Base-by-base conservation (phyloP, 1,140 invertebrate genomes). In the Bathynomus jamesi region DNA sequence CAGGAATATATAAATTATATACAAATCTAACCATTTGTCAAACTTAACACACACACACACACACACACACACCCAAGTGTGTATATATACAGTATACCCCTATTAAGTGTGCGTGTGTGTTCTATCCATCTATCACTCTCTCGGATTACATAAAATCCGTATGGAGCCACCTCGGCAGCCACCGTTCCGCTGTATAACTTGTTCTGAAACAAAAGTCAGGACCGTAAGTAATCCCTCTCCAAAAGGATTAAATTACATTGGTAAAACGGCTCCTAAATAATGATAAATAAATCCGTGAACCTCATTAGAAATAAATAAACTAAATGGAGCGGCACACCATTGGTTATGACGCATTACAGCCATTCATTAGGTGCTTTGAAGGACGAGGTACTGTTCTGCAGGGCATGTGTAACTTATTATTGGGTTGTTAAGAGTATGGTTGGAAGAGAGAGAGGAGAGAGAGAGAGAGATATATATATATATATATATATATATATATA, bases 401-500 rank as follows among this genome's bases (percentile, higher is more conserved):
- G 40, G 5, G 40, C 40, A 53, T 53, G 21, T 53, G 40, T 53
- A 53, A 53, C 40, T 53, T 53, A 53, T 53, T 53, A 53, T 21
- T n/a, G n/a, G n/a, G n/a, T n/a, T n/a, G n/a, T n/a, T n/a, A n/a
- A n/a, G n/a, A n/a, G n/a, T n/a, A n/a, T n/a, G n/a, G n/a, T n/a
- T n/a, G n/a, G n/a, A n/a, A n/a, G n/a, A n/a, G n/a, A n/a, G n/a
- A n/a, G n/a, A n/a, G n/a, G n/a, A n/a, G n/a, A n/a, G n/a, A n/a
- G n/a, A n/a, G n/a, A n/a, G n/a, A n/a, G n/a, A n/a, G n/a, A n/a
- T 53, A 53, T 53, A 40, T 53, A 53, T 53, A 53, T 53, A 53
- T 53, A 53, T 53, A 53, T 53, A 53, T 53, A 53, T 53, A 53
- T 53, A 53, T 53, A 53, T 53, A 53, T 3, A 53, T 53, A 53